Percentiles rank a stretch among this genome's conserved stretches.
These are phyloP conservation scores for Netelia inedita DNA, from an alignment of 2,888 invertebrate species.

Conservation along the genomic window DNA sequence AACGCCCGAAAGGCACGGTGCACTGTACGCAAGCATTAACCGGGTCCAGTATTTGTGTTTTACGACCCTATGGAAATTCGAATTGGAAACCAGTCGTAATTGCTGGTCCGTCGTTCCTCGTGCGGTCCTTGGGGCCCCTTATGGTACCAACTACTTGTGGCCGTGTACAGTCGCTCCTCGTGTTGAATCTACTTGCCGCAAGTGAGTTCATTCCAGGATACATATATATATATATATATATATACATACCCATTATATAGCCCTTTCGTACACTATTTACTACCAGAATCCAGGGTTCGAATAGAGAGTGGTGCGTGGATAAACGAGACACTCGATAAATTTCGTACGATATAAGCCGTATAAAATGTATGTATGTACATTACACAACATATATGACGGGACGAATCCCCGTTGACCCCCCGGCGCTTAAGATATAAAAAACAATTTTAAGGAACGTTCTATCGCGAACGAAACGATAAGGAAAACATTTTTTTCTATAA, in stretches of 20 bases:
- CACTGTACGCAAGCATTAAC: neutral
- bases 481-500: no score
- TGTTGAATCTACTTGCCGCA: conserved; percentile 54
- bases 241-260: neutral
- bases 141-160: conserved; percentile 30
- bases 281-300: neutral
- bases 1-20: neutral
- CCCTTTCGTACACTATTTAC: neutral
- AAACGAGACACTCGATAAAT: conserved; percentile 22
- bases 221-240: conserved; percentile 24
- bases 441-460: no score
- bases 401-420: no score
- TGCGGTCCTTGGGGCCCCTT: conserved; percentile 51
- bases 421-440: no score
- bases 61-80: conserved; percentile 70
- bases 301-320: neutral
- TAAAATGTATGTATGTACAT: no score
- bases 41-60: conserved; percentile 62
- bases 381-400: no score
- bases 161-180: conserved; percentile 9
- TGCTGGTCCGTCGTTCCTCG: conserved; percentile 59
- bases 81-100: conserved; percentile 71
- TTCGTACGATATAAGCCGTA: neutral
- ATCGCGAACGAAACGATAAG: no score
- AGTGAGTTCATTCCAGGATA: conserved; percentile 28